Base-by-base conservation (phyloP, 2,888 invertebrate species). In the Eilema sororculum region DNA sequence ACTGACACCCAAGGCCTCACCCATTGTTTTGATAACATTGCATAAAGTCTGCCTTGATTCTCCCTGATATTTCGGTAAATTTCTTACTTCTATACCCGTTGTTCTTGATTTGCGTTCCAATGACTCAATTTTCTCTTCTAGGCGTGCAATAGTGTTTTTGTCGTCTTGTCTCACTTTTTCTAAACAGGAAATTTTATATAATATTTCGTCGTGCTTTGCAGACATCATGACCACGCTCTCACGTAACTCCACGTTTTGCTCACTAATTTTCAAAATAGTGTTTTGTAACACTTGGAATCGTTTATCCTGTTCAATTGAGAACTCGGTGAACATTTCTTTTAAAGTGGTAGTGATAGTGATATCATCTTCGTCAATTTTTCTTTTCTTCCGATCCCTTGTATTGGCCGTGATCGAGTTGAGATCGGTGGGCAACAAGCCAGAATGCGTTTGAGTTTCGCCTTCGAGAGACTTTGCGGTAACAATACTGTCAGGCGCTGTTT, bases 1-100 rank as follows among this genome's bases (percentile, higher is more conserved):
- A 16, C 46, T 52, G 24, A 64, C 3, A 64, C 25, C 28, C 5
- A 64, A 6, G 0, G 22, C 24, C 1, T 25, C 25, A 8, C 64
- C 52, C 52, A 64, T 5, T 24, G 24, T 20, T 46, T 46, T 25
- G 13, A 52, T 25, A 10, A 9, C 3, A 6, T 64, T 28, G 10
- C 37, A 52, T 3, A 64, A 16, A n/a, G 20, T n/a, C n/a, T n/a
- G 52, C 16, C 13, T 52, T 12, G 65, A 12, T 22, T 65, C 65
- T 13, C 30, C 56, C 9, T 52, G 25, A 25, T 28, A n/a, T 30
- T 56, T 65, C 28, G 65, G 56, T n/a, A 65, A 1, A 22, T 65
- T 65, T 20, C 65, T 12, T 3, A 56, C 25, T 30, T 65, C 65
- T 2, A 65, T 65, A 10, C 56, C 56, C 28, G 56, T 65, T 13